These are phyloP conservation scores for Drosophila quasianomalipes DNA, from an alignment of 2,888 invertebrate species.

Conservation along the genomic window DNA sequence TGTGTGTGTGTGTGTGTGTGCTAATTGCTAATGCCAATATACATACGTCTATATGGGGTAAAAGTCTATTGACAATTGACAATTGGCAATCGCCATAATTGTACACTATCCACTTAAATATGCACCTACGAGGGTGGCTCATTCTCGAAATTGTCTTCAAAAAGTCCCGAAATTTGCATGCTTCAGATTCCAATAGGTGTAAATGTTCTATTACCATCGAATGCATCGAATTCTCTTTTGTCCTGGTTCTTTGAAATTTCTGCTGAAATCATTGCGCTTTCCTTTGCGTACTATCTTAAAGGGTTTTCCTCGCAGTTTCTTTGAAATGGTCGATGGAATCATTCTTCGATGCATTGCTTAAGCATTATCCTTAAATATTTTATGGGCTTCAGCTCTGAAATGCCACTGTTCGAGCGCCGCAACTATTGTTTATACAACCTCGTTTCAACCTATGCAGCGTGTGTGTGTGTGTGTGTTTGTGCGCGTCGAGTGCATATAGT, in stretches of 20 bases:
- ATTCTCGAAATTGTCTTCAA: background rate
- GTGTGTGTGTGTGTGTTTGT: background rate
- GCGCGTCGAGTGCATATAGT: constrained; percentile 7
- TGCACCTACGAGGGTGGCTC: background rate
- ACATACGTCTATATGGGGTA: constrained; percentile 12
- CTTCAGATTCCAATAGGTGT: background rate
- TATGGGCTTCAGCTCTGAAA: background rate
- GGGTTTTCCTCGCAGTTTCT: background rate
- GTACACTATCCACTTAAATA: background rate
- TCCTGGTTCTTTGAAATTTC: background rate
- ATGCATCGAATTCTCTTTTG: too few species aligned
- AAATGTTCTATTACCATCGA: background rate
- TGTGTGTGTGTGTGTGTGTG: constrained; percentile 49
- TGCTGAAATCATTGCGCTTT: background rate
- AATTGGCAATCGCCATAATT: constrained; percentile 19
- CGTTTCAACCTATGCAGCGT: background rate
- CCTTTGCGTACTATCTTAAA: background rate
- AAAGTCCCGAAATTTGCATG: background rate
- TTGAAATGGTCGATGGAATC: too few species aligned
- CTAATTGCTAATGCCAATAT: constrained; percentile 63
- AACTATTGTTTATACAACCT: constrained; percentile 4
- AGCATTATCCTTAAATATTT: background rate
- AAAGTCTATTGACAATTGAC: constrained; percentile 31
- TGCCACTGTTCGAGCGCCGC: background rate
- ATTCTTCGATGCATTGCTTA: background rate